A percentile compares a stretch with the other conserved stretches of the same genome.
phyloP scores from a whole-genome alignment of 2,113 vertebrate genomes.

The Thunnus maccoyii region DNA sequence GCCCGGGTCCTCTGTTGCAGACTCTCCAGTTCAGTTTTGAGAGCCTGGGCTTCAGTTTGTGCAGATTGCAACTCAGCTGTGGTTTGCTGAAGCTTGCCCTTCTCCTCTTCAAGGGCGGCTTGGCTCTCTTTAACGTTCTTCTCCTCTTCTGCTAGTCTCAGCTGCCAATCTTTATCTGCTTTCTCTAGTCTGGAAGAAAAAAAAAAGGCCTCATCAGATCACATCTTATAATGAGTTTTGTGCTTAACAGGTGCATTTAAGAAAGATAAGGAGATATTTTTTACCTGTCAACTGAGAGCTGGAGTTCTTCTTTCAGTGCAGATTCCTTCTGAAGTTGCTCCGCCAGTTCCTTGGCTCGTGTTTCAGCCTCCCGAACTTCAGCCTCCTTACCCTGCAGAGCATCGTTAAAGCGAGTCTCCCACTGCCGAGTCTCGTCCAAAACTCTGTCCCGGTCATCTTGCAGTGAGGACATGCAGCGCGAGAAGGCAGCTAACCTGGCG shows the following conservation, averaged over 20 bases:
- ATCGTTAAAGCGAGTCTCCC: slow-evolving; percentile 92
- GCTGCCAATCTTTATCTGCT: slow-evolving; percentile 82
- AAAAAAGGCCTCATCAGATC: not conserved
- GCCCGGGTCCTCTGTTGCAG: slow-evolving; percentile 81
- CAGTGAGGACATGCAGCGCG: slow-evolving; percentile 95
- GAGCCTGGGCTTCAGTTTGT: slow-evolving; percentile 72
- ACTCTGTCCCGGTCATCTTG: slow-evolving; percentile 96
- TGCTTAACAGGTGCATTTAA: not conserved
- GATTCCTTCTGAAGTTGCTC: slow-evolving; percentile 87
- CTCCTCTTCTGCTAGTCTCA: slow-evolving; percentile 80
- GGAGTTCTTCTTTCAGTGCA: slow-evolving; percentile 85
- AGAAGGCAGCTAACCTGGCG: slow-evolving; percentile 94
- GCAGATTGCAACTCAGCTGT: slow-evolving; percentile 79
- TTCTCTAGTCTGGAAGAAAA: slow-evolving; percentile 85
- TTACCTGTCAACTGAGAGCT: slow-evolving; percentile 83
- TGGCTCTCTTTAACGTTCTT: slow-evolving; percentile 78
- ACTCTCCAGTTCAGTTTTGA: slow-evolving; percentile 83
- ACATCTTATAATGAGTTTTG: not conserved
- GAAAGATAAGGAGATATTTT: not conserved
- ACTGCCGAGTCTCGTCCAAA: slow-evolving; percentile 91
- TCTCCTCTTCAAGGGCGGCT: slow-evolving; percentile 84
- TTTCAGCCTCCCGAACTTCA: slow-evolving; percentile 88
- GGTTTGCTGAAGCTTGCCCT: slow-evolving; percentile 74
- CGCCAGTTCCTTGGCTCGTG: slow-evolving; percentile 81
- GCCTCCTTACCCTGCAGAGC: slow-evolving; percentile 92